phyloP scores from a whole-genome alignment of 2,113 vertebrate genomes.

The Melanotaenia duboulayi region DNA sequence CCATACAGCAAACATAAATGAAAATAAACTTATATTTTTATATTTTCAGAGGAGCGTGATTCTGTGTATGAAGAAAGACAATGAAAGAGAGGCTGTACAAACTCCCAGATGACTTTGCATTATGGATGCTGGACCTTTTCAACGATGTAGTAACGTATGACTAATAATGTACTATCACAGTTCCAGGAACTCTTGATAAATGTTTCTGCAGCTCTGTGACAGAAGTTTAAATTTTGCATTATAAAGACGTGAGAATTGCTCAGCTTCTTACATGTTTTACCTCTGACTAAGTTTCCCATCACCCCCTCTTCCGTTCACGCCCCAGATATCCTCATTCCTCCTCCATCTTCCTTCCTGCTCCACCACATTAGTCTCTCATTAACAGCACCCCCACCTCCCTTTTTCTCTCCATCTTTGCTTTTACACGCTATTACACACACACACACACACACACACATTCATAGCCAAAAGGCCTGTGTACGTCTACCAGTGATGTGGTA shows the following conservation, averaged over 20 bases:
- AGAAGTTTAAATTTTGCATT: background rate
- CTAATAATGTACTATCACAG: background rate
- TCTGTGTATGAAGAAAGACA: too few relatives aligned
- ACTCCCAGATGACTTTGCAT: too few relatives aligned
- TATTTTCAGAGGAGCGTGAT: too few relatives aligned
- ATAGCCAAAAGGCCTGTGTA: slow-evolving; percentile 28
- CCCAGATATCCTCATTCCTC: slow-evolving; percentile 10
- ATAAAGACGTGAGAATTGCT: background rate
- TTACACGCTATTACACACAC: slow-evolving; percentile 45
- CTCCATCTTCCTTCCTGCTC: slow-evolving; percentile 52
- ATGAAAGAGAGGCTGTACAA: background rate
- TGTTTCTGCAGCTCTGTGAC: background rate
- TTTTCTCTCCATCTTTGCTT: slow-evolving; percentile 20
- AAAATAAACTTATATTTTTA: too few relatives aligned
- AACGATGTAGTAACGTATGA: slow-evolving; percentile 2
- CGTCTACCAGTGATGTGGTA: slow-evolving; percentile 24
- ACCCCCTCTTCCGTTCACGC: background rate
- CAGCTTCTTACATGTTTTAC: slow-evolving; percentile 8
- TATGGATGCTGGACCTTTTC: background rate
- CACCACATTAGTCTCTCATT: slow-evolving; percentile 73
- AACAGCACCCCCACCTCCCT: slow-evolving; percentile 13
- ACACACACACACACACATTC: slow-evolving; percentile 6
- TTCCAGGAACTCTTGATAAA: background rate
- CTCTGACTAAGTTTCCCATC: background rate
- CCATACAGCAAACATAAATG: too few relatives aligned